phyloP scores from a whole-genome alignment of 1,140 invertebrate species.

The Nasonia longicornis region DNA sequence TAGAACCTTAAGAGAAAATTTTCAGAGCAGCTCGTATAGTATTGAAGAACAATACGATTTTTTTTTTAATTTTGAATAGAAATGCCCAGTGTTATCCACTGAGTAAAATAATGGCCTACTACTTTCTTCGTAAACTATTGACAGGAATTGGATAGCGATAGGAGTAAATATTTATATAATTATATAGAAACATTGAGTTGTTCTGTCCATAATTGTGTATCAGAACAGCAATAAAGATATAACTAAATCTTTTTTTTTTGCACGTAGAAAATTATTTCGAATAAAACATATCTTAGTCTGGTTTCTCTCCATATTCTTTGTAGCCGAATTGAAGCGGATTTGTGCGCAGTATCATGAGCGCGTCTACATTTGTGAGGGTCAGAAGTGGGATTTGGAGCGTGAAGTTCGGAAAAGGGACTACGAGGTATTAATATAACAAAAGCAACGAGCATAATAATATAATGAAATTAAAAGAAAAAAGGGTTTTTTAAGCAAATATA shows the following conservation, averaged over 20 bases:
- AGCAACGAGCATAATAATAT: conserved; percentile 41
- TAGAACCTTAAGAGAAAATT: conserved; percentile 55
- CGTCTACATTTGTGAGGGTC: conserved; percentile 95
- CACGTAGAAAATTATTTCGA: neutral
- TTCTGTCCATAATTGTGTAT: neutral
- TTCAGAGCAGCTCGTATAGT: conserved; percentile 57
- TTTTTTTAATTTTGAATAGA: neutral
- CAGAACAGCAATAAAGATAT: conserved; percentile 4
- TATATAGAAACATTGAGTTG: neutral
- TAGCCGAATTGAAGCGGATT: conserved; percentile 88
- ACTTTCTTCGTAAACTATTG: neutral
- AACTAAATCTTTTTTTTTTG: neutral
- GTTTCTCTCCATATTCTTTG: conserved; percentile 69
- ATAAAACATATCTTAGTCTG: conserved; percentile 53
- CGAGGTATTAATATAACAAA: conserved; percentile 80
- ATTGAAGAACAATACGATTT: neutral
- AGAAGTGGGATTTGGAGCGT: conserved; percentile 99
- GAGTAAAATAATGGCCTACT: neutral
- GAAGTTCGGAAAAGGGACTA: conserved; percentile 98
- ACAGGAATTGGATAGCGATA: neutral
- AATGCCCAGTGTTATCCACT: neutral
- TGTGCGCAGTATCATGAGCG: conserved; percentile 95
- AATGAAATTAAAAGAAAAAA: conserved; percentile 44
- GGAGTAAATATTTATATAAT: no score
- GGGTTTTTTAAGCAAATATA: conserved; percentile 45